Percentiles rank a stretch among this genome's conserved stretches.
phyloP scores from a whole-genome alignment of 2,113 vertebrate species.

The Coregonus clupeaformis region DNA sequence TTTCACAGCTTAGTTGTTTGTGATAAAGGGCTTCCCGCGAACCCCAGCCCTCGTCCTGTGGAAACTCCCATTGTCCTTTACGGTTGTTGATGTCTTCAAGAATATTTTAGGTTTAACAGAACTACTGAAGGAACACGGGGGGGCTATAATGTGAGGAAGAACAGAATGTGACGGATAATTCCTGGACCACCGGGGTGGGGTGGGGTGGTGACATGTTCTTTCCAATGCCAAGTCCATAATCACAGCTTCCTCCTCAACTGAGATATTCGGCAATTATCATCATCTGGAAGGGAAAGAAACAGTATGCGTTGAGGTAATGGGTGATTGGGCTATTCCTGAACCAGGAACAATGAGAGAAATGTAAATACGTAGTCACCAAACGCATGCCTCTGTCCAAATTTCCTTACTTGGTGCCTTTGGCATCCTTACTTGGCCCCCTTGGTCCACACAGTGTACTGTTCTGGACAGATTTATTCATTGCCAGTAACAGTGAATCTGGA shows the following conservation, averaged over 20 bases:
- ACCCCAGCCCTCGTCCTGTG: too few species aligned
- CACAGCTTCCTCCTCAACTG: conserved; percentile 45
- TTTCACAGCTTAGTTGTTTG: conserved; percentile 20
- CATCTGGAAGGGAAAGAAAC: conserved; percentile 39
- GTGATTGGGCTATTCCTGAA: conserved; percentile 48
- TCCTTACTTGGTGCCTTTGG: conserved; percentile 47
- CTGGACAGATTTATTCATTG: too few species aligned
- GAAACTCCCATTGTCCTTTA: too few species aligned
- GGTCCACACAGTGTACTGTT: too few species aligned
- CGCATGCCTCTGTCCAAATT: conserved; percentile 50
- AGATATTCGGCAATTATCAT: conserved; percentile 30
- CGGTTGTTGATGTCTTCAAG: too few species aligned
- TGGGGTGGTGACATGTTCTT: conserved; percentile 44
- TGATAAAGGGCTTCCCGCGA: too few species aligned
- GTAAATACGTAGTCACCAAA: conserved; percentile 58
- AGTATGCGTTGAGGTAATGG: conserved; percentile 49
- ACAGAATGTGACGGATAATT: conserved; percentile 27
- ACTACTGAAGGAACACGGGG: too few species aligned
- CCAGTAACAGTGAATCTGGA: too few species aligned
- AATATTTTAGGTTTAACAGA: too few species aligned
- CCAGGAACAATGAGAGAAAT: conserved; percentile 64
- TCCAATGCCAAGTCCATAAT: conserved; percentile 38
- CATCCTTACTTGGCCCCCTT: conserved; percentile 16
- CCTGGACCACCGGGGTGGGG: conserved; percentile 29
- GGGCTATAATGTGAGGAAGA: not conserved